A percentile compares a stretch with the other conserved stretches of the same genome.
phyloP scores from a whole-genome alignment of 2,888 invertebrate genomes.

The Drosophila longiperda region DNA sequence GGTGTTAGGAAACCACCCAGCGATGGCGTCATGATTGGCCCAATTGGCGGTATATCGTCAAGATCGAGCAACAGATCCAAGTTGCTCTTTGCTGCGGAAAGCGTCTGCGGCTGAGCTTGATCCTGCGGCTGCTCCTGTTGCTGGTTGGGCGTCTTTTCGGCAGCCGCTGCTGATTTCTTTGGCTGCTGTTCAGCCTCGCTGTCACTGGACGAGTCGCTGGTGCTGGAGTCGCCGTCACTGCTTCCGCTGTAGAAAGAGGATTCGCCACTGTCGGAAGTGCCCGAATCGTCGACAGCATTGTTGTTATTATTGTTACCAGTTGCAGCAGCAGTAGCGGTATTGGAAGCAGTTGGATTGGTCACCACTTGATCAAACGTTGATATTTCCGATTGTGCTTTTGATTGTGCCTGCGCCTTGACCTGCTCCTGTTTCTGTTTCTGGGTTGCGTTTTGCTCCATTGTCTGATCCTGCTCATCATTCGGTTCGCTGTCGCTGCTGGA shows the following conservation, averaged over 20 bases:
- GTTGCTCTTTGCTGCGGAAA: slow-evolving; percentile 87
- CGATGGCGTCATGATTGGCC: slow-evolving; percentile 90
- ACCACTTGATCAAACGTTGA: slow-evolving; percentile 21
- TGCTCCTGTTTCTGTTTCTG: slow-evolving; percentile 16
- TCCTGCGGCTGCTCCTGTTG: slow-evolving; percentile 13
- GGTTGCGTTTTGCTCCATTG: slow-evolving; percentile 18
- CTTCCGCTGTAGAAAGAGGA: slow-evolving; percentile 74
- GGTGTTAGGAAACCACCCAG: slow-evolving; percentile 92
- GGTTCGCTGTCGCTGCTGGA: slow-evolving; percentile 33
- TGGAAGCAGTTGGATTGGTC: slow-evolving; percentile 5
- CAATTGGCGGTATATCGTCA: slow-evolving; percentile 90
- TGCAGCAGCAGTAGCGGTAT: background rate
- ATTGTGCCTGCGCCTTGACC: slow-evolving; percentile 28
- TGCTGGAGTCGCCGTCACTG: slow-evolving; percentile 48
- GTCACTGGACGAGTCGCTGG: slow-evolving; percentile 43
- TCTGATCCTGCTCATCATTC: background rate
- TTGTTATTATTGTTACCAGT: slow-evolving; percentile 44
- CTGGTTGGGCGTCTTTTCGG: background rate
- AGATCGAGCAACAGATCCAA: slow-evolving; percentile 93
- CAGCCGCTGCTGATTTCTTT: slow-evolving; percentile 7
- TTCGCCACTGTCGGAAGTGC: slow-evolving; percentile 80
- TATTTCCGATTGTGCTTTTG: slow-evolving; percentile 30
- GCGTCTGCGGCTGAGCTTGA: background rate
- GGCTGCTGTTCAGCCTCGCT: slow-evolving; percentile 19
- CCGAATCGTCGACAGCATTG: slow-evolving; percentile 49